Conservation (phyloP, 2,888 invertebrate genomes). For the Ceriagrion tenellum region DNA sequence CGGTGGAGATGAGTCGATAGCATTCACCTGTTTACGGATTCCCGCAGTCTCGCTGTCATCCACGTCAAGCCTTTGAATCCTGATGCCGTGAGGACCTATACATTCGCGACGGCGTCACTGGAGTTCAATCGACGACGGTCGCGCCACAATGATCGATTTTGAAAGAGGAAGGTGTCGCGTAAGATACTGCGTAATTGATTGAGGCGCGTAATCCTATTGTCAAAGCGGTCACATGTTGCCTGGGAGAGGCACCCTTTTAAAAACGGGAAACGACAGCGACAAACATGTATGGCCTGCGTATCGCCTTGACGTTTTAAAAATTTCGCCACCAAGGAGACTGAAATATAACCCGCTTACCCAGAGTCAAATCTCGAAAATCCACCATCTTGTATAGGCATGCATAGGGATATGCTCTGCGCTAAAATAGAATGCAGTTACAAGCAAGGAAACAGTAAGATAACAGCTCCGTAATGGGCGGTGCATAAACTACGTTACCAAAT, state of each 20-base stretch:
- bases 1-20: constrained; percentile 8
- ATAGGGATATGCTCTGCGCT: no score
- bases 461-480: no score
- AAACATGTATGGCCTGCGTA: background rate
- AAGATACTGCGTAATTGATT: background rate
- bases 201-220: background rate
- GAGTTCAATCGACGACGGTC: background rate
- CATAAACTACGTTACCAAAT: no score
- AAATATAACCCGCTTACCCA: no score
- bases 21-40: background rate
- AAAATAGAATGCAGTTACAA: no score
- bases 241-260: background rate
- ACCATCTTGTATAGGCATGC: no score
- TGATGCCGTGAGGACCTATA: background rate
- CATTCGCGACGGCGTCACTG: background rate
- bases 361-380: no score
- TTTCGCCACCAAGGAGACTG: no score
- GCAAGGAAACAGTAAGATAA: no score
- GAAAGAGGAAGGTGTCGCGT: background rate
- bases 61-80: background rate
- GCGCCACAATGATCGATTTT: background rate
- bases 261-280: background rate
- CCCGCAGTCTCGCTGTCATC: background rate
- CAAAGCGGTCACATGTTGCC: background rate
- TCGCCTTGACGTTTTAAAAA: background rate